Evolutionary conservation across 2,113 vertebrate species (phyloP).

Genomic region (Mormoops blainvillei): DNA sequence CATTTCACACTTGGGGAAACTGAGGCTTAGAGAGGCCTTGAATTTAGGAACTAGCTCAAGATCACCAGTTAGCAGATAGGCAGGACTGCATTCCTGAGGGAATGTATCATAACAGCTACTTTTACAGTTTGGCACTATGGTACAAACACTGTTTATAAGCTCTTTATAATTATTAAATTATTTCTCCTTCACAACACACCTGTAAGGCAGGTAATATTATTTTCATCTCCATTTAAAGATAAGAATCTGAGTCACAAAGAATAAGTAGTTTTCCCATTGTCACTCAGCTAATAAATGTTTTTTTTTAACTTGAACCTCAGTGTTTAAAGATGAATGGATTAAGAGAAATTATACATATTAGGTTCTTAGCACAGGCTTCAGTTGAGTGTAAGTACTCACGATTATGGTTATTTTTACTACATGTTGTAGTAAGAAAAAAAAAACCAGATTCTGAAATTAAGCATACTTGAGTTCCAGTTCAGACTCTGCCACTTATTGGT

Average conservation of each 20-base stretch:
- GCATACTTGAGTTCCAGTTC: background rate
- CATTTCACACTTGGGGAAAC: background rate
- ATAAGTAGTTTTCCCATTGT: background rate
- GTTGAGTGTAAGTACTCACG: background rate
- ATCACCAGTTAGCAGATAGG: background rate
- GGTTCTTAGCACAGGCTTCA: background rate
- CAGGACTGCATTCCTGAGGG: background rate
- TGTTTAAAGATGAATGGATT: background rate
- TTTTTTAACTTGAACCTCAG: background rate
- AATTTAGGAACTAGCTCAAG: background rate
- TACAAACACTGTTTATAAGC: background rate
- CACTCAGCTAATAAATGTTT: background rate
- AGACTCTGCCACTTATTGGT: background rate
- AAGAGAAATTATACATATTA: background rate
- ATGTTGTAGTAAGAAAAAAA: background rate
- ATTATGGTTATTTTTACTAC: background rate
- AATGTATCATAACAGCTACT: background rate
- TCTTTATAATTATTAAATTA: background rate
- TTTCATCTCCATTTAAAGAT: background rate
- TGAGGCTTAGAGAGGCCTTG: background rate
- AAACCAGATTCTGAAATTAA: slow-evolving; percentile 5
- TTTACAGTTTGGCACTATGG: background rate
- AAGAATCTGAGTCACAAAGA: background rate
- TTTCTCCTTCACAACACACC: background rate
- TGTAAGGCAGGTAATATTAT: background rate